Evolutionary conservation across 2,797 vertebrate species (phyloP), one percentile per base, ranked within the genome.

Genomic region (Gallinago nigripennis): DNA sequence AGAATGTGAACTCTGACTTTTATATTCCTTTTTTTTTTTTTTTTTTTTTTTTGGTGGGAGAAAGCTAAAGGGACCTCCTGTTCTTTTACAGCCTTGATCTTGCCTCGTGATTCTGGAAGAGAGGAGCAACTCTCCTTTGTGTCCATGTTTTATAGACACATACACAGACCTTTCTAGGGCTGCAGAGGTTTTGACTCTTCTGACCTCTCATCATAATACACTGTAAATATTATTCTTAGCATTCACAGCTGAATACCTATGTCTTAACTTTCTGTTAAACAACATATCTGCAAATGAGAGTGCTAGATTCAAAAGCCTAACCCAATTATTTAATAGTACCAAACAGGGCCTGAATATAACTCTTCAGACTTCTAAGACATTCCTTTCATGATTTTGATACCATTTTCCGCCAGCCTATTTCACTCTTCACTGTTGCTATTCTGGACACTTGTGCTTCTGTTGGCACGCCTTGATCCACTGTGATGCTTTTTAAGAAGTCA

Each of bases 321-420:
- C 54, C 30, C 58, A 54, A 23, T 35, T 60, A 57, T 61, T 70
- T 64, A 39, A 5, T 18, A 65, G 57, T 25, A 51, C 25, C 27
- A 33, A 69, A 5, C 27, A 48, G 63, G 41, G 33, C 13, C 57
- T 70, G 53, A 85, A 60, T 70, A 4, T 5, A 89, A 53, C 73
- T 80, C 86, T 88, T 78, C 83, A 81, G 70, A 33, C 48, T 93
- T 85, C 23, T 1, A 13, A 82, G 89, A 85, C 76, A 70, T 86
- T 95, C 64, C 64, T 93, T 37, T 94, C 75, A 11, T 80, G 70
- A 75, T 65, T 96, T 46, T 31, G 7, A 82, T 91, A 60, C 53
- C 53, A 23, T 78, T 84, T 90, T 65, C 64, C 21, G 9, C 43
- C 51, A 39, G 39, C 28, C 16, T 9, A 3, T 83, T 41, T 41